These are phyloP conservation scores for Gobio occitaniae DNA, from an alignment of 2,797 vertebrate species.

Conservation along the genomic window DNA sequence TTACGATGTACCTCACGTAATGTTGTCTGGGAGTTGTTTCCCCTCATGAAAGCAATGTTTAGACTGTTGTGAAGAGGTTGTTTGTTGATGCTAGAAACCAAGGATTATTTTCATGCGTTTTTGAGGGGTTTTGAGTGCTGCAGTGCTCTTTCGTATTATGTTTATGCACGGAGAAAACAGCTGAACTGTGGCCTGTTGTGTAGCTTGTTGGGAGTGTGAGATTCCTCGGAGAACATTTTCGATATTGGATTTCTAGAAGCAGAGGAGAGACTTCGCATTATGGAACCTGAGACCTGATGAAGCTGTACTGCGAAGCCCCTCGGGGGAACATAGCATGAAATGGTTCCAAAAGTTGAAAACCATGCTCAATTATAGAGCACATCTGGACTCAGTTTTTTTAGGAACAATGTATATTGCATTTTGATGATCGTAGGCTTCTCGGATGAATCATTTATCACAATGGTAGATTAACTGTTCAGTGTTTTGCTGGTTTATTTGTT, in stretches of 20 bases:
- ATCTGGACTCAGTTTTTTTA: constrained; percentile 29
- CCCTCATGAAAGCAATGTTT: constrained; percentile 29
- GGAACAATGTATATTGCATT: constrained; percentile 6
- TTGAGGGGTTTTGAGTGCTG: neutral
- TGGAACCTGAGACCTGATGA: constrained; percentile 47
- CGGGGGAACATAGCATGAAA: constrained; percentile 31
- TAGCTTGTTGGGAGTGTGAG: constrained; percentile 26
- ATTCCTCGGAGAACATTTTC: constrained; percentile 44
- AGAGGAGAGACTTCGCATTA: constrained; percentile 39
- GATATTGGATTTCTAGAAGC: constrained; percentile 40
- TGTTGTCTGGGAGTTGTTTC: neutral
- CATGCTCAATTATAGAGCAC: constrained; percentile 27
- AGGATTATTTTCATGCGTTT: neutral
- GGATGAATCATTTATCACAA: neutral
- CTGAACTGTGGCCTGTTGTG: constrained; percentile 28
- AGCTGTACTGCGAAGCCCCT: constrained; percentile 30
- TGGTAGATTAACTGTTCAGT: neutral
- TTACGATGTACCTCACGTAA: constrained; percentile 15
- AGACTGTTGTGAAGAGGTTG: constrained; percentile 34
- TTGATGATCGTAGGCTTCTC: neutral
- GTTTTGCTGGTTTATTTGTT: neutral
- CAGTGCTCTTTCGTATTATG: neutral
- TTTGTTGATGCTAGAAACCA: neutral
- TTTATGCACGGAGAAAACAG: constrained; percentile 24
- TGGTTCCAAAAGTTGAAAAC: constrained; percentile 32